phyloP scores from a whole-genome alignment of 2,888 invertebrate genomes.

The Halocaridina rubra region DNA sequence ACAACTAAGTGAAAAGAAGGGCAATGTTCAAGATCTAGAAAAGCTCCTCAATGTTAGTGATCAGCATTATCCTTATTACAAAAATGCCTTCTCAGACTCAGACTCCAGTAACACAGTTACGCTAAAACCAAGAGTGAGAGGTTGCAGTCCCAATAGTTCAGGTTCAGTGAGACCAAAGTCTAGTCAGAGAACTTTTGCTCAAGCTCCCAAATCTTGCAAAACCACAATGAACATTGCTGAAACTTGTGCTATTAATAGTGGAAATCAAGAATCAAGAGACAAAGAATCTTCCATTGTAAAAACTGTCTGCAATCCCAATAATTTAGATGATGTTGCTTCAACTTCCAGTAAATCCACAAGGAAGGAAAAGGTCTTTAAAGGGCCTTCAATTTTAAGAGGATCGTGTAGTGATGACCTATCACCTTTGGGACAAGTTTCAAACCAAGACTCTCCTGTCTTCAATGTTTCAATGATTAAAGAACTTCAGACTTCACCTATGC shows the following conservation, averaged over 20 bases:
- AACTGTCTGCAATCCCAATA: neutral
- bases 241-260: conserved; percentile 13
- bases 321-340: conserved; percentile 3
- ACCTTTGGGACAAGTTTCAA: conserved; percentile 38
- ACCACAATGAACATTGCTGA: conserved; percentile 46
- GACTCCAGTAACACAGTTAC: neutral
- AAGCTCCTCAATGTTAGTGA: conserved; percentile 10
- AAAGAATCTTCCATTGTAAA: neutral
- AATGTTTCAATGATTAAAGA: conserved; percentile 61
- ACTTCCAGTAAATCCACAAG: neutral
- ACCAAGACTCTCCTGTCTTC: conserved; percentile 50
- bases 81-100: conserved; percentile 7
- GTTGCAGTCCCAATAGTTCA: neutral
- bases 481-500: conserved; percentile 52
- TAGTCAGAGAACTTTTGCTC: conserved; percentile 30
- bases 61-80: neutral
- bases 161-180: conserved; percentile 43
- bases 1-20: conserved; percentile 41
- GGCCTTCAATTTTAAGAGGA: neutral
- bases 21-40: conserved; percentile 42
- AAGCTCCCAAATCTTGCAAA: neutral
- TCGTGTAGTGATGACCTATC: conserved; percentile 28
- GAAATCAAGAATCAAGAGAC: neutral
- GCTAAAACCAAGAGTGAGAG: neutral
- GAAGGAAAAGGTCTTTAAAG: conserved; percentile 17